Evolutionary conservation across 2,113 vertebrate genomes (phyloP).

Genomic region (Butorides virescens): DNA sequence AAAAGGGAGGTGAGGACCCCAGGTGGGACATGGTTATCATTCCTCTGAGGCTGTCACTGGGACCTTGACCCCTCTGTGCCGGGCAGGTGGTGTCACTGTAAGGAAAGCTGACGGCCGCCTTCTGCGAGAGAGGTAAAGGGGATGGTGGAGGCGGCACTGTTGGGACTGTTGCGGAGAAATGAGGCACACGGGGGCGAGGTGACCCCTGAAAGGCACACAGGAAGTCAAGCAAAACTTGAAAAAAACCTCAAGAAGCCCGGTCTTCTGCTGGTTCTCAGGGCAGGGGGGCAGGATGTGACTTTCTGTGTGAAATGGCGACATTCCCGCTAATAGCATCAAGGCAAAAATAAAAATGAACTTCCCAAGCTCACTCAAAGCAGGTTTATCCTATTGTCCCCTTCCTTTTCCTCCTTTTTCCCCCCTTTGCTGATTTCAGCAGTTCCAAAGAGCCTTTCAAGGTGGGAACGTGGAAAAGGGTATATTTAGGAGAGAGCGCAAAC

Average conservation of each 20-base stretch:
- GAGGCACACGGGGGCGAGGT: accelerated
- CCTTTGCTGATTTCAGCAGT: not conserved
- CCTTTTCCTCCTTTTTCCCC: not conserved
- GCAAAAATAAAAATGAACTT: not conserved
- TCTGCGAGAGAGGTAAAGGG: not conserved
- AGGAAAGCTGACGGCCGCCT: not conserved
- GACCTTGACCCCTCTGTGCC: not conserved
- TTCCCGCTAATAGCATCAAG: not conserved
- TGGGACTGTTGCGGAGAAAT: accelerated
- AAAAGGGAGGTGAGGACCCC: not conserved
- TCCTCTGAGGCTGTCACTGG: not conserved
- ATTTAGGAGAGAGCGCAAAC: not conserved
- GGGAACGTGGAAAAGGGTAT: not conserved
- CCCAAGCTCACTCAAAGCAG: not conserved
- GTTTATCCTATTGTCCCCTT: not conserved
- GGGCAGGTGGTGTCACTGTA: not conserved
- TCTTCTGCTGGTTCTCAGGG: not conserved
- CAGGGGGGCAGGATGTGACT: not conserved
- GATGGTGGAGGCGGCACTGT: accelerated
- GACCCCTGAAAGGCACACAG: not conserved
- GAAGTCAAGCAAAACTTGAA: not conserved
- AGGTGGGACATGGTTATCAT: not conserved
- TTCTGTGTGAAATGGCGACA: not conserved
- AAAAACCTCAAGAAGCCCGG: not conserved
- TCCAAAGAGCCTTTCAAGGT: not conserved